Percentiles rank a stretch among this genome's conserved stretches.
Evolutionary conservation across 2,797 vertebrate genomes (phyloP).

Genomic region (Synanceia verrucosa): DNA sequence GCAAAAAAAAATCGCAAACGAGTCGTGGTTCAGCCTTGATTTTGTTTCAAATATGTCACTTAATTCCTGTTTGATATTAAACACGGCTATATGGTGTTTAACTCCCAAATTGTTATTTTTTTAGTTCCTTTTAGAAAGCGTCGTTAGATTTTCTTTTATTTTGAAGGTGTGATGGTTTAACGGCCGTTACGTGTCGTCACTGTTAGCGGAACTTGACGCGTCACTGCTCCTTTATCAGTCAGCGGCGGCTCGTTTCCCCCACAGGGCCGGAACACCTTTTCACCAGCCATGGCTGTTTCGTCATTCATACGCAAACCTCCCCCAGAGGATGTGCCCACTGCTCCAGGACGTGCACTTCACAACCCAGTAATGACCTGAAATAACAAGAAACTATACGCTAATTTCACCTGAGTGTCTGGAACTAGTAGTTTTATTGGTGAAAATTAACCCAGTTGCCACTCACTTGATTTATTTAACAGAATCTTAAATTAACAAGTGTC

Average conservation of each 20-base stretch:
- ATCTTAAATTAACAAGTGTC: background rate
- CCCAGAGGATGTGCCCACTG: slow-evolving; percentile 28
- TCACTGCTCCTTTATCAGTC: slow-evolving; percentile 69
- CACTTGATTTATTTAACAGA: background rate
- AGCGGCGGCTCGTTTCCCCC: slow-evolving; percentile 69
- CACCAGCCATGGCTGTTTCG: slow-evolving; percentile 76
- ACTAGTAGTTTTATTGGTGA: too few species aligned
- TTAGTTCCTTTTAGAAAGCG: accelerated
- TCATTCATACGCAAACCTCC: slow-evolving; percentile 70
- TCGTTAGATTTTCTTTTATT: slow-evolving; percentile 16
- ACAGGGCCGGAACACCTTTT: slow-evolving; percentile 83
- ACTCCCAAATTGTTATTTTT: accelerated
- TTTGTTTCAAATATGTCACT: accelerated
- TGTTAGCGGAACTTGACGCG: slow-evolving; percentile 33
- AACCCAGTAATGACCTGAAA: background rate
- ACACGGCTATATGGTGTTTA: accelerated
- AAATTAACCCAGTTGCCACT: background rate
- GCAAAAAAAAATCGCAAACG: accelerated
- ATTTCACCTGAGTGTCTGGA: too few species aligned
- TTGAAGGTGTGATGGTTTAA: background rate
- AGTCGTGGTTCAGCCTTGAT: accelerated
- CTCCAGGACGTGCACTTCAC: background rate
- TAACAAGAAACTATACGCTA: background rate
- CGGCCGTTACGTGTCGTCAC: background rate
- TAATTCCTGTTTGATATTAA: accelerated